Evolutionary conservation across 1,140 invertebrate species (phyloP), one percentile per base, ranked within the genome.

Genomic region (Eriocheir sinensis): DNA sequence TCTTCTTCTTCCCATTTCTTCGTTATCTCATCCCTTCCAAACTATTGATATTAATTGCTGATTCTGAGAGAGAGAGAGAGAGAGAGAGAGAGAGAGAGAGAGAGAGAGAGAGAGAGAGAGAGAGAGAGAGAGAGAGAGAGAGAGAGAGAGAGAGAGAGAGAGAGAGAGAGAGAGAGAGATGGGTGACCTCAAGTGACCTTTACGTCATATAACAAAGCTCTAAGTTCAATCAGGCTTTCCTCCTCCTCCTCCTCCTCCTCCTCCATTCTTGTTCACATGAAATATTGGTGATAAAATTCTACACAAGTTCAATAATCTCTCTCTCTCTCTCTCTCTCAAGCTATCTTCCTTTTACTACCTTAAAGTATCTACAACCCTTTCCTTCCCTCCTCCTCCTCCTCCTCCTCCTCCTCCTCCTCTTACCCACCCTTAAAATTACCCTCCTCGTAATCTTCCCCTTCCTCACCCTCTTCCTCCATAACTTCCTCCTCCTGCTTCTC

Each of bases 151-250:
- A 48, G 38, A 53, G 38, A 44, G 38, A 48, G 21, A 48, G 30
- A 48, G 38, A 44, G 38, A 44, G 38, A 48, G 21, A 32, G 30
- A 44, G 38, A 48, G 8, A 44, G 38, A n/a, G 38, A 32, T 32
- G 88, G 30, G 88, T n/a, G 88, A 32, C 21, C 40, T 38, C 32
- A 3, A 15, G 3, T 38, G 32, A 15, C 38, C 38, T 30, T 85
- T 85, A 34, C 81, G 81, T 36, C 32, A 85, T 36, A 85, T 17
- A 85, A 85, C n/a, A 38, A 85, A 34, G 81, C 17, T 85, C 48
- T 53, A 17, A 53, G 48, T 9, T 53, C 48, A 53, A 53, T 53
- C 48, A 53, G 12, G 8, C 12, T 53, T 21, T 53, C 48, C 48
- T 53, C 48, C 48, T 53, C 48, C 48, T 53, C 48, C 48, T 9